A percentile compares a stretch with the other conserved stretches of the same genome.
Evolutionary conservation across 2,113 vertebrate genomes (phyloP).

Genomic region (Sylvilagus bachmani): DNA sequence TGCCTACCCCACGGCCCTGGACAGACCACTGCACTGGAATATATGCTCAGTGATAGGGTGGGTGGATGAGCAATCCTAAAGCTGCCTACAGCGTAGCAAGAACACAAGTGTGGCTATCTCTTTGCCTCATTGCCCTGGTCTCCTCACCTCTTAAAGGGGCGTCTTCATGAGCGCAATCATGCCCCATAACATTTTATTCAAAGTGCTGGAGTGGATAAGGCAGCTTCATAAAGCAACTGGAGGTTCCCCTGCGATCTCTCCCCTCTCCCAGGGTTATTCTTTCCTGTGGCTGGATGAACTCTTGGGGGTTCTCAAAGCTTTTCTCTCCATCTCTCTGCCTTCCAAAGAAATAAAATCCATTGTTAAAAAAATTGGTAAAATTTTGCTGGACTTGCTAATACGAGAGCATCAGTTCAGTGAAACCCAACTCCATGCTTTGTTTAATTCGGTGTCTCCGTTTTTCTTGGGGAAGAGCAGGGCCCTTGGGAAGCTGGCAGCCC

Average conservation of each 20-base stretch:
- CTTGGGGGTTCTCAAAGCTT: background rate
- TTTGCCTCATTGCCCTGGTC: too few relatives aligned
- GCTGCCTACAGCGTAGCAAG: background rate
- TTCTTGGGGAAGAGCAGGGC: background rate
- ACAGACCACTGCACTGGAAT: fast-evolving
- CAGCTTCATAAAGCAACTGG: background rate
- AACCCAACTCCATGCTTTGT: background rate
- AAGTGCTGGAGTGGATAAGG: background rate
- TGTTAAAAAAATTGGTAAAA: too few relatives aligned
- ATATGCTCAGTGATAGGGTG: too few relatives aligned
- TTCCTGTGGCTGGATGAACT: background rate
- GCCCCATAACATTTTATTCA: background rate
- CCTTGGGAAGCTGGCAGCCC: background rate
- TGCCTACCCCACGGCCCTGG: background rate
- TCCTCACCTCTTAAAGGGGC: background rate
- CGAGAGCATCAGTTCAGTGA: background rate
- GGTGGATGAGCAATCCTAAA: background rate
- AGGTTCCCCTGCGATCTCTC: background rate
- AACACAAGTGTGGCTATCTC: fast-evolving
- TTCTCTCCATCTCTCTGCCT: background rate
- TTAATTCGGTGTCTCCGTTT: background rate
- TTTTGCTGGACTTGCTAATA: background rate
- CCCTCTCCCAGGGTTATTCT: background rate
- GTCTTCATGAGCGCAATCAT: background rate
- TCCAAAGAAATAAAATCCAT: too few relatives aligned